Evolutionary conservation across 2,113 vertebrate genomes (phyloP), one percentile per base, ranked within the genome.

Genomic region (Sminthopsis crassicaudata): DNA sequence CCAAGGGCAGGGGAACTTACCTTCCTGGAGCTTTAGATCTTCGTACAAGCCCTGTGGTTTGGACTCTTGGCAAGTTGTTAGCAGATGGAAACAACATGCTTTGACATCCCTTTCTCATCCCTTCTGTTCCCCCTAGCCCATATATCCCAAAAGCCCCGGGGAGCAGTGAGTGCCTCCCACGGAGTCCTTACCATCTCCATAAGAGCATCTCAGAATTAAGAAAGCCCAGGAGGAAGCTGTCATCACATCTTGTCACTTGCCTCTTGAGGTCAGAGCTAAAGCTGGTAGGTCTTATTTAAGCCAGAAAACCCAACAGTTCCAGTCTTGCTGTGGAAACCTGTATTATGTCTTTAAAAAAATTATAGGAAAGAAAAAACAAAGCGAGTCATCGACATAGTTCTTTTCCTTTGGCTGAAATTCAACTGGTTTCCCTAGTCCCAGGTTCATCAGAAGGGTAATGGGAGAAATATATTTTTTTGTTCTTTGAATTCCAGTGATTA

Each of bases 401-500:
- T 36, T 84, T 93, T 95, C 60, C 52, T 94, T 97, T 92, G 95
- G 19, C 53, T 93, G 23, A 92, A 94, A 92, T 95, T 96, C 50
- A 91, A 8, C n/a, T 8, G 19, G 57, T 95, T 97, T 95, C 93
- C 84, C 90, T 55, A 54, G 94, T 89, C 53, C 60, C 26, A 95
- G 91, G 95, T 97, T 97, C 94, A 96, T 76, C 51, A 91, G 95
- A 97, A 93, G 92, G 92, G 55, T 95, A 92, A 96, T 4, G 3
- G 46, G 88, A 84, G 67, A 84, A 90, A 96, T 26, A 76, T 95
- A 0, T 90, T 92, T 96, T 95, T 48, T 96, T 92, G 91, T 95
- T 96, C 46, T 97, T 95, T 94, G 94, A 96, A 96, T 94, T 96
- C 95, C 91, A 96, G 0, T 96, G 92, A 96, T 96, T 97, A 96